Evolutionary conservation across 2,888 invertebrate species (phyloP).

Genomic region (Lordiphosa fenestrarum): DNA sequence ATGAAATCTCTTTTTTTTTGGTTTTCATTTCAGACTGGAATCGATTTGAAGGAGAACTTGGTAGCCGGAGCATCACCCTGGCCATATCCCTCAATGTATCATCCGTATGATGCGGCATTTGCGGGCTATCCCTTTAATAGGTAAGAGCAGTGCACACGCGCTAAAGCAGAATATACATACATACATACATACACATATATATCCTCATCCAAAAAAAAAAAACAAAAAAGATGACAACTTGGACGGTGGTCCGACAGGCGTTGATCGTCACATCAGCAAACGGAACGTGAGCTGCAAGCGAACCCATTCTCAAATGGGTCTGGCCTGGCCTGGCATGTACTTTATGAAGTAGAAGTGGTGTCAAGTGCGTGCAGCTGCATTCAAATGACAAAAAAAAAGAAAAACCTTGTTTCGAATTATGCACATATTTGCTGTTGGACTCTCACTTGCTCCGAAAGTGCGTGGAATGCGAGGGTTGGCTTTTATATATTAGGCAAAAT

Average conservation of each 20-base stretch:
- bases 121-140: slow-evolving; percentile 97
- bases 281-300: slow-evolving; percentile 54
- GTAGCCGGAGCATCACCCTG: slow-evolving; percentile 90
- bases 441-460: slow-evolving; percentile 21
- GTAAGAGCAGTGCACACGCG: slow-evolving; percentile 83
- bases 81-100: slow-evolving; percentile 95
- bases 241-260: slow-evolving; percentile 66
- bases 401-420: slow-evolving; percentile 36
- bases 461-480: slow-evolving; percentile 25
- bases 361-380: slow-evolving; percentile 54
- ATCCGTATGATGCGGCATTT: slow-evolving; percentile 95
- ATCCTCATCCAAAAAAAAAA: slow-evolving; percentile 17
- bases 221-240: slow-evolving; percentile 37
- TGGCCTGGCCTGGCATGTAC: slow-evolving; percentile 10
- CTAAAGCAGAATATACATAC: slow-evolving; percentile 1
- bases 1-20: slow-evolving; percentile 13
- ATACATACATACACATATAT: slow-evolving; percentile 6
- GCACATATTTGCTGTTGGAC: slow-evolving; percentile 1
- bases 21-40: slow-evolving; percentile 87
- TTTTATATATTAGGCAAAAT: too few species aligned
- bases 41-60: slow-evolving; percentile 93
- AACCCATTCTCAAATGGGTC: slow-evolving; percentile 25
- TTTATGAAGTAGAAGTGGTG: slow-evolving; percentile 25
- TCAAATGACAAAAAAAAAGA: slow-evolving; percentile 34
- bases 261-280: slow-evolving; percentile 55